Conservation (phyloP, 2,888 invertebrate genomes). For the Elmis aenea region DNA sequence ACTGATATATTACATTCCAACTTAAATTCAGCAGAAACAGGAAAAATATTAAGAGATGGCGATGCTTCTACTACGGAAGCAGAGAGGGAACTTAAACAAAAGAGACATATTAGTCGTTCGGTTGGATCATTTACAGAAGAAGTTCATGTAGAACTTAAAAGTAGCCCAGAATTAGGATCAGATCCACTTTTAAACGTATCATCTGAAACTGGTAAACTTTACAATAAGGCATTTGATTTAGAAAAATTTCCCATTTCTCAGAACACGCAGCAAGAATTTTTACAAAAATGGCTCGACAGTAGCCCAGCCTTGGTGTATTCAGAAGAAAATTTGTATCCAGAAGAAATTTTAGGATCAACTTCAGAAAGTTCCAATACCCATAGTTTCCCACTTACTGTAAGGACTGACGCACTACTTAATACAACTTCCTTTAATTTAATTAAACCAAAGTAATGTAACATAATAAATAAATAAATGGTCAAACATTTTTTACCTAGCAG, state of each 20-base stretch:
- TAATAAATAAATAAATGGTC: no score
- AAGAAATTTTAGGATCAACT: slow-evolving; percentile 29
- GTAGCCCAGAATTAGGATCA: slow-evolving; percentile 31
- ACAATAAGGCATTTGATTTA: slow-evolving; percentile 2
- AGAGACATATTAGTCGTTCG: slow-evolving; percentile 33
- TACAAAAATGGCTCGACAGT: slow-evolving; percentile 36
- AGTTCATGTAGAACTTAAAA: slow-evolving; percentile 17
- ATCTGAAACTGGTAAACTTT: slow-evolving; percentile 13
- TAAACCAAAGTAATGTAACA: slow-evolving; percentile 36
- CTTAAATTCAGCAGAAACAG: slow-evolving; percentile 8
- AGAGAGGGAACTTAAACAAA: slow-evolving; percentile 14
- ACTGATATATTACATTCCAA: slow-evolving; percentile 38
- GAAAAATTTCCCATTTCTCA: slow-evolving; percentile 13
- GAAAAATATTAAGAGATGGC: background rate
- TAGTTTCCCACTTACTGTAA: slow-evolving; percentile 30
- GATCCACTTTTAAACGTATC: slow-evolving; percentile 31
- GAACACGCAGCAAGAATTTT: slow-evolving; percentile 30
- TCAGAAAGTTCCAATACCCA: slow-evolving; percentile 12
- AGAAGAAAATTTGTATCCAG: slow-evolving; percentile 34
- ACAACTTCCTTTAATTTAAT: slow-evolving; percentile 45
- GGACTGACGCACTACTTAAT: slow-evolving; percentile 42
- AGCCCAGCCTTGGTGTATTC: slow-evolving; percentile 33
- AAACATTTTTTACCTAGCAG: no score
- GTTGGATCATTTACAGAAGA: slow-evolving; percentile 36
- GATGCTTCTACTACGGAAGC: slow-evolving; percentile 1